phyloP scores from a whole-genome alignment of 1,140 invertebrate genomes.

The honey bee (Apis mellifera) region Amel_HAv3.1 CM009944.2:4409501-4410000 shows the following conservation, averaged over 20 bases:
- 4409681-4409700: too few species aligned
- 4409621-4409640: too few species aligned
- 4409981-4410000: conserved; percentile 74
- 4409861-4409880: conserved; percentile 81
- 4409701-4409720: neutral
- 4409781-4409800: conserved; percentile 46
- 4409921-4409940: conserved; percentile 45
- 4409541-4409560: too few species aligned
- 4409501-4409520: too few species aligned
- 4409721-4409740: neutral
- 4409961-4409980: conserved; percentile 56
- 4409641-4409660: too few species aligned
- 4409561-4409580: too few species aligned
- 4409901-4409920: conserved; percentile 63
- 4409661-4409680: too few species aligned
- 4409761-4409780: conserved; percentile 9
- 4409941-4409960: conserved; percentile 70
- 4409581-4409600: too few species aligned
- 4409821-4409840: conserved; percentile 50
- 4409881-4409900: conserved; percentile 80
- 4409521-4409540: too few species aligned
- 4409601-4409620: too few species aligned
- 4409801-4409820: neutral
- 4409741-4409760: neutral
- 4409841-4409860: conserved; percentile 40